Evolutionary conservation across 2,113 vertebrate genomes (phyloP).

Genomic region (Aleadryas rufinucha): DNA sequence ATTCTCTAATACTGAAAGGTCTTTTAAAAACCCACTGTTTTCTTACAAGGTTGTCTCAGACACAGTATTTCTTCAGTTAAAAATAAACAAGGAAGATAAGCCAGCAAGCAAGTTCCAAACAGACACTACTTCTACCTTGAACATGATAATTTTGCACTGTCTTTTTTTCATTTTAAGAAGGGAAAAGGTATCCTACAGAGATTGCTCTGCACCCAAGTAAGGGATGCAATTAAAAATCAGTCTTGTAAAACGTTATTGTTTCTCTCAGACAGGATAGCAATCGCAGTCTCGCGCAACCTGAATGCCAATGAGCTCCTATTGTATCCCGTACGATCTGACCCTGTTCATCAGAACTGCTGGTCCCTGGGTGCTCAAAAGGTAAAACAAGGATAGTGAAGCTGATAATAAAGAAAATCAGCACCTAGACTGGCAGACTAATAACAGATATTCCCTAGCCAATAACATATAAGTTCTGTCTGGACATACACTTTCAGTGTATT

Average conservation of each 20-base stretch:
- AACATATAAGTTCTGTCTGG: neutral
- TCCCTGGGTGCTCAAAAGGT: neutral
- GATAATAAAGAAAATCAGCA: neutral
- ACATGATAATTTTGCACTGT: neutral
- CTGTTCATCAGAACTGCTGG: neutral
- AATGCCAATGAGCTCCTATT: neutral
- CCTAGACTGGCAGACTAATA: neutral
- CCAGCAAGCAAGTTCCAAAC: neutral
- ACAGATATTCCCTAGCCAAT: neutral
- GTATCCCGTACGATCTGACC: neutral
- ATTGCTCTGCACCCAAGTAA: neutral
- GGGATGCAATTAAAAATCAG: constrained; percentile 19
- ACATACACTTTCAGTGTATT: neutral
- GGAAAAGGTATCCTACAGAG: neutral
- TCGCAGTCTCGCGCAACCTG: accelerated
- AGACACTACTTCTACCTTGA: neutral
- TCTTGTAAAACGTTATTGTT: neutral
- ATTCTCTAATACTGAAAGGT: neutral
- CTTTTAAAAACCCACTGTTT: neutral
- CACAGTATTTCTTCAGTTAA: neutral
- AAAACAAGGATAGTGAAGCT: neutral
- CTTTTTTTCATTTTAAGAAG: neutral
- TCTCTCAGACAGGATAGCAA: neutral
- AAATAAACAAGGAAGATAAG: neutral
- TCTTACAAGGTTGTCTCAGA: neutral